Percentiles rank a stretch among this genome's conserved stretches.
Conservation (phyloP, 2,113 vertebrate species). For the Gobio gobio region DNA sequence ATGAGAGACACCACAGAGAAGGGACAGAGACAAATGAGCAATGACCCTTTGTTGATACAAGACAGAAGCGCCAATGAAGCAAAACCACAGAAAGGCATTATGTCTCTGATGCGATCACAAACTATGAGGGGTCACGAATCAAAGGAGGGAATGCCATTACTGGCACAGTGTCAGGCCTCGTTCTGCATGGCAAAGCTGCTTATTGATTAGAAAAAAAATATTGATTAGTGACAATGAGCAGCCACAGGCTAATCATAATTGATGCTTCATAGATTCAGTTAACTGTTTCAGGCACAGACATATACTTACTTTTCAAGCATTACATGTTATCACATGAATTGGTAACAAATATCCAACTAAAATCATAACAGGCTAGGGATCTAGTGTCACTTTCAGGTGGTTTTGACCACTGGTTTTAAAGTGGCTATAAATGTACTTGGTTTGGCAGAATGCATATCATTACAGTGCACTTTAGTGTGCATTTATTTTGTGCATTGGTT, state of each 20-base stretch:
- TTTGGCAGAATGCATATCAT: neutral
- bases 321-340: neutral
- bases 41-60: slow-evolving; percentile 21
- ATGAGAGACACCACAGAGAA: slow-evolving; percentile 29
- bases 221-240: slow-evolving; percentile 63
- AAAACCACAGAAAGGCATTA: slow-evolving; percentile 33
- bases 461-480: neutral
- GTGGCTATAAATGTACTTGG: neutral
- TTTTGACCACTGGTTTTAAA: neutral
- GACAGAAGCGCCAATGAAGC: slow-evolving; percentile 39
- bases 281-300: slow-evolving; percentile 13
- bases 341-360: neutral
- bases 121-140: slow-evolving; percentile 53
- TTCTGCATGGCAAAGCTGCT: slow-evolving; percentile 34
- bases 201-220: slow-evolving; percentile 53
- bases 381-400: neutral
- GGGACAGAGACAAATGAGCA: slow-evolving; percentile 39
- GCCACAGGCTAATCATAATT: slow-evolving; percentile 61
- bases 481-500: slow-evolving; percentile 12
- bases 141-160: slow-evolving; percentile 56
- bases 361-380: neutral
- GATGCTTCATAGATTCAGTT: slow-evolving; percentile 44
- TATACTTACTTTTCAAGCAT: neutral
- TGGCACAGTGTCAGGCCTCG: slow-evolving; percentile 9
- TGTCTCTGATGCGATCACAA: slow-evolving; percentile 54